Percentiles rank a stretch among this genome's conserved stretches.
Evolutionary conservation across 2,888 invertebrate genomes (phyloP).

Genomic region (Onthophagus sagittarius): DNA sequence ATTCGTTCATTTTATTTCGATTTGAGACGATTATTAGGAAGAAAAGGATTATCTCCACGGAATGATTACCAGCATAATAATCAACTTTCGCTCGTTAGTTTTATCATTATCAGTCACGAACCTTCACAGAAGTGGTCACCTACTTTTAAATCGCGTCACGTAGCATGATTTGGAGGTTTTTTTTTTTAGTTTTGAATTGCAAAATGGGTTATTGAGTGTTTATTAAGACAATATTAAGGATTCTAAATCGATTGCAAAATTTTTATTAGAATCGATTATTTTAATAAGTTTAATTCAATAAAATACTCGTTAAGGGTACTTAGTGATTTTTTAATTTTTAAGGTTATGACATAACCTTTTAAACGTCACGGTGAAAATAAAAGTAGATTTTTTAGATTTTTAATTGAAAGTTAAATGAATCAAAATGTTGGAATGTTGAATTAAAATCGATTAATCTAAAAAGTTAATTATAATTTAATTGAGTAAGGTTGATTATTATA

Average conservation of each 20-base stretch:
- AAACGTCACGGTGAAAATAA: not conserved
- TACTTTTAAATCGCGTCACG: not conserved
- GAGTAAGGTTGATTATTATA: too few relatives aligned
- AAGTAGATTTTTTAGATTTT: not conserved
- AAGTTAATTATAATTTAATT: too few relatives aligned
- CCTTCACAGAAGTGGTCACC: not conserved
- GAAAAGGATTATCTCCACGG: not conserved
- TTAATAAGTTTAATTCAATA: not conserved
- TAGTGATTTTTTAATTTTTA: not conserved
- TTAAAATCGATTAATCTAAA: too few relatives aligned
- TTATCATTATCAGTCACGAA: not conserved
- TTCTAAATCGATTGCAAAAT: not conserved
- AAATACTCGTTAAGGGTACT: not conserved
- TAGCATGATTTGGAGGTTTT: not conserved
- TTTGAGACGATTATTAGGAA: not conserved
- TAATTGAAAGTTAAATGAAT: not conserved
- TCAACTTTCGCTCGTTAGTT: not conserved
- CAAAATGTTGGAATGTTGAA: too few relatives aligned
- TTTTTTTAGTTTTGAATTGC: not conserved
- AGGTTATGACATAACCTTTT: not conserved
- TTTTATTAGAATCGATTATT: not conserved
- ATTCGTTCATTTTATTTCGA: not conserved
- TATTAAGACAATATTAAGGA: not conserved
- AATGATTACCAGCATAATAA: slow-evolving; percentile 2
- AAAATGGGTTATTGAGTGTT: not conserved